Evolutionary conservation across 2,113 vertebrate species (phyloP).

Genomic region (Alligator sinensis): DNA sequence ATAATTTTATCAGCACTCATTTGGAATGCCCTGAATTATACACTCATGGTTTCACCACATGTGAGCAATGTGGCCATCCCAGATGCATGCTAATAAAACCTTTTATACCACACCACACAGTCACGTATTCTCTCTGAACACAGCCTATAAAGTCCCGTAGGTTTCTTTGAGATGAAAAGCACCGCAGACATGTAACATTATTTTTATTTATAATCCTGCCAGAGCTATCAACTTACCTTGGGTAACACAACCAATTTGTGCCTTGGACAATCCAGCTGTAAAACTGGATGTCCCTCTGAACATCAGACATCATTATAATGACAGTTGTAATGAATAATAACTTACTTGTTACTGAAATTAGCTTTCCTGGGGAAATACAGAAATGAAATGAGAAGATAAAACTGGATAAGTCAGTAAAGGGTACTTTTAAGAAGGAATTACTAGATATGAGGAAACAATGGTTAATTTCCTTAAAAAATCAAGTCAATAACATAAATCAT

Average conservation of each 20-base stretch:
- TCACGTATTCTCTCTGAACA: neutral
- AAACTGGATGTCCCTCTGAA: accelerated
- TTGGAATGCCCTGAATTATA: neutral
- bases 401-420: neutral
- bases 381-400: neutral
- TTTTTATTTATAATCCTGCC: neutral
- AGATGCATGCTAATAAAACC: neutral
- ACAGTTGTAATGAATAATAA: accelerated
- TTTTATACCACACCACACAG: accelerated
- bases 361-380: neutral
- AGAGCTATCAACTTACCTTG: neutral
- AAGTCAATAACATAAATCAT: accelerated
- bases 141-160: accelerated
- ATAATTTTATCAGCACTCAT: neutral
- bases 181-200: accelerated
- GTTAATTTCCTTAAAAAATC: accelerated
- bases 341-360: neutral
- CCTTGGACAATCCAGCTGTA: neutral
- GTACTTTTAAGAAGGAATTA: neutral
- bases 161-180: neutral
- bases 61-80: neutral
- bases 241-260: neutral
- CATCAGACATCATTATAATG: neutral
- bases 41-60: accelerated
- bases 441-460: accelerated